Evolutionary conservation across 1,140 invertebrate species (phyloP), one percentile per base, ranked within the genome.

Genomic region (Temnothorax curvispinosus): DNA sequence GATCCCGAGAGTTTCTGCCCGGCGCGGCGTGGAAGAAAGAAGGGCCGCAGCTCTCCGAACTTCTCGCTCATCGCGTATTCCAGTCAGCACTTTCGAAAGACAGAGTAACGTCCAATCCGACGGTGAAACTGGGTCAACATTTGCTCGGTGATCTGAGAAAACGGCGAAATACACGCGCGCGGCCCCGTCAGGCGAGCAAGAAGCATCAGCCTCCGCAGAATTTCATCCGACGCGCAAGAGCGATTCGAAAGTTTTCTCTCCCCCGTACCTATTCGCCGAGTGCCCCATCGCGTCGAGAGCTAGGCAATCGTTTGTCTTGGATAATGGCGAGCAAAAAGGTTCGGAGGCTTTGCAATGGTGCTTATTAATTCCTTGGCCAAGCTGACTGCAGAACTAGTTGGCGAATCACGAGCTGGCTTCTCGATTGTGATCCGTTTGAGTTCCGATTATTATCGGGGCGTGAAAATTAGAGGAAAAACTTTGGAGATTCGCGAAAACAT

Each of bases 111-210:
- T 89, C 85, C 88, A 82, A 89, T 89, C 88, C 84, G 56, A 89
- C 78, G 64, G 56, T 60, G 85, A 82, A 90, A 90, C 88, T 90
- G 35, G 88, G 88, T 89, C 88, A 90, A 90, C 88, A 82, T 90
- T 90, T 89, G 82, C 88, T 87, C 88, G 85, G 76, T 88, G 86
- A 90, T 90, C 88, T 89, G 88, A 89, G 88, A 90, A 90, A 90
- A 90, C 88, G 88, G 80, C 88, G 88, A 90, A 90, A 90, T 90
- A 90, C 27, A 27, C 88, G 88, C 74, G 84, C 76, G 44, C 82
- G 15, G 74, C 21, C 74, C 72, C 82, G 21, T 32, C 21, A n/a
- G 13, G 13, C 44, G 62, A 27, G 58, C 85, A 89, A 90, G 88
- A 90, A 82, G 56, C 72, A 69, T 81, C 74, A 50, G 56, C 71